These are phyloP conservation scores for Oceanites oceanicus DNA, from an alignment of 2,113 vertebrate genomes.

Conservation along the genomic window DNA sequence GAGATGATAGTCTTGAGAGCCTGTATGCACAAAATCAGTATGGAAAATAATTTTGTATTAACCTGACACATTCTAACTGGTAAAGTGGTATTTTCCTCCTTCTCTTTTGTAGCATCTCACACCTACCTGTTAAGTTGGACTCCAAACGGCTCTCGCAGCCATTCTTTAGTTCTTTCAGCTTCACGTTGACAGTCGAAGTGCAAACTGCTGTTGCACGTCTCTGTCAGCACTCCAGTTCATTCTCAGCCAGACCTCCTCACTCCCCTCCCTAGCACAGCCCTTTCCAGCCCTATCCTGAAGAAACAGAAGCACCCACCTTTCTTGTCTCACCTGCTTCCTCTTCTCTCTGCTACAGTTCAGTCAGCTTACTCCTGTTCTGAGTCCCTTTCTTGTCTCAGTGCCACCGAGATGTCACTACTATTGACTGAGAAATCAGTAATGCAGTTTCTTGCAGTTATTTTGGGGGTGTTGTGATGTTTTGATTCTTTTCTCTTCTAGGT, in stretches of 20 bases:
- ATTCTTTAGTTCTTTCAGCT: neutral
- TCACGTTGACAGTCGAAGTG: neutral
- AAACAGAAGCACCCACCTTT: neutral
- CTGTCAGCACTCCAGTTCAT: neutral
- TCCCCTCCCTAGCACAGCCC: neutral
- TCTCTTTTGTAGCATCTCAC: neutral
- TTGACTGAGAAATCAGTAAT: neutral
- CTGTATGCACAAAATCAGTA: neutral
- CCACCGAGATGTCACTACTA: fast-evolving
- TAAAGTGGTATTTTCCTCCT: neutral
- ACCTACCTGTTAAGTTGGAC: neutral
- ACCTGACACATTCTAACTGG: neutral
- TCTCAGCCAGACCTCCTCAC: neutral
- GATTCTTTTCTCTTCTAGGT: constrained; percentile 79
- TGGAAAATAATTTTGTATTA: neutral
- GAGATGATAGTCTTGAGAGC: neutral
- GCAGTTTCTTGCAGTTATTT: neutral
- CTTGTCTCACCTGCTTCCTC: neutral
- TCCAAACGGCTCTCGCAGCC: neutral
- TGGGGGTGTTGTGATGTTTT: neutral
- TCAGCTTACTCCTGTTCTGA: neutral
- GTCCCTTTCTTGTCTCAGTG: neutral
- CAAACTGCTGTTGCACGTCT: neutral
- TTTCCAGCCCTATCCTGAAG: neutral
- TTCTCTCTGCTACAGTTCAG: neutral